Evolutionary conservation across 1,140 invertebrate genomes (phyloP), one percentile per base, ranked within the genome.

Genomic region (Saccostrea echinata): DNA sequence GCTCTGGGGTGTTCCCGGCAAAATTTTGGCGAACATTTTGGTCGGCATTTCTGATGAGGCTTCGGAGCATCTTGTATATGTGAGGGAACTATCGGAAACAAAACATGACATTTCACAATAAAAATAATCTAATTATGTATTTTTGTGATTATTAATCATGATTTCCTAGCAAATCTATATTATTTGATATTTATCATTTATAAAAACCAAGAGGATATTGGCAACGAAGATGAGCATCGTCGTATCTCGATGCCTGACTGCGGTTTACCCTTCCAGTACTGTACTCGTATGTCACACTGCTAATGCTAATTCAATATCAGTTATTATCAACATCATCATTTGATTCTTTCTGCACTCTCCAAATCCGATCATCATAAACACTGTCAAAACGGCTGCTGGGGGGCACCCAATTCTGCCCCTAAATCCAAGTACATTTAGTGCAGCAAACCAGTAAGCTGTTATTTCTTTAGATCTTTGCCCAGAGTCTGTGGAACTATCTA

Each of bases 51-150:
- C 3, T 18, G 43, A 12, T 12, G 33, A 8, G 43, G 35, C 21
- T 6, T 53, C n/a, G 81, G 81, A 24, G 81, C 33, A 27, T 83
- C 81, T 53, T 83, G 81, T n/a, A 83, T 83, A 51, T 83, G 81
- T 21, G 30, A 51, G 2, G 81, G 81, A 24, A 83, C 81, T 83
- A 51, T 51, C 18, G 12, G n/a, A 83, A 51, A 24, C 81, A 83
- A 61, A n/a, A 21, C 6, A 61, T n/a, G 18, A 61, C 18, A 61
- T 61, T 43, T 43, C 43, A 43, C 43, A 43, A 43, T 43, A 4
- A 43, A 43, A 43, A 9, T 43, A 43, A 43, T 43, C 43, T 43
- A 61, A 21, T 21, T 61, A 61, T 13, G 1, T 61, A 61, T n/a
- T 61, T 6, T 61, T 21, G 16, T 61, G 55, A 61, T 61, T 61